Conservation (phyloP, 1,140 invertebrate species). For the Tetranychus cinnabarinus region DNA sequence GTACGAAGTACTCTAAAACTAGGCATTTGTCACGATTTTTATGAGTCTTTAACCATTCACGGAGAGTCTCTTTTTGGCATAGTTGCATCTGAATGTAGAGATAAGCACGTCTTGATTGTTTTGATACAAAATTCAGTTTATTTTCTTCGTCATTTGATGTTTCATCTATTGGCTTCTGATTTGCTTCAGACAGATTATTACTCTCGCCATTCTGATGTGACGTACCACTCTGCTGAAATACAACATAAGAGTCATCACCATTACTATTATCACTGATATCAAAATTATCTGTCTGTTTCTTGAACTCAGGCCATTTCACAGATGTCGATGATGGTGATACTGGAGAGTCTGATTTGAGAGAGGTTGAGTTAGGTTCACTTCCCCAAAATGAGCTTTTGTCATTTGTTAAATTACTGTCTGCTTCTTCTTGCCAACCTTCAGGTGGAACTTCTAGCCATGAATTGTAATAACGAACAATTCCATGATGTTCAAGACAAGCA, state of each 20-base stretch:
- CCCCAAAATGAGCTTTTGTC: neutral
- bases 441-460: conserved; percentile 81
- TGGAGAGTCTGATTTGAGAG: neutral
- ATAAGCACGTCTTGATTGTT: conserved; percentile 28
- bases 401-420: neutral
- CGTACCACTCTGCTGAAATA: neutral
- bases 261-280: too few species aligned
- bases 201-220: neutral
- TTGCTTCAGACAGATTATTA: neutral
- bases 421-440: conserved; percentile 17
- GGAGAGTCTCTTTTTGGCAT: conserved; percentile 60
- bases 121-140: neutral
- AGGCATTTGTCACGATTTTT: conserved; percentile 19
- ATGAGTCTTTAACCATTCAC: conserved; percentile 50
- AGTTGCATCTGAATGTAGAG: conserved; percentile 95
- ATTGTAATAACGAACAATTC: conserved; percentile 85
- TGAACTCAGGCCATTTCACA: neutral
- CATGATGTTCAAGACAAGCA: conserved; percentile 74
- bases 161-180: neutral
- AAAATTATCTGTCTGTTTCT: too few species aligned
- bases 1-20: conserved; percentile 55
- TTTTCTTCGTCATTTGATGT: neutral
- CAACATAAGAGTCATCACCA: neutral
- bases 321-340: neutral
- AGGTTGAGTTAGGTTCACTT: neutral